Evolutionary conservation across 1,140 invertebrate genomes (phyloP), one percentile per base, ranked within the genome.

Genomic region (Cataglyphis hispanica): DNA sequence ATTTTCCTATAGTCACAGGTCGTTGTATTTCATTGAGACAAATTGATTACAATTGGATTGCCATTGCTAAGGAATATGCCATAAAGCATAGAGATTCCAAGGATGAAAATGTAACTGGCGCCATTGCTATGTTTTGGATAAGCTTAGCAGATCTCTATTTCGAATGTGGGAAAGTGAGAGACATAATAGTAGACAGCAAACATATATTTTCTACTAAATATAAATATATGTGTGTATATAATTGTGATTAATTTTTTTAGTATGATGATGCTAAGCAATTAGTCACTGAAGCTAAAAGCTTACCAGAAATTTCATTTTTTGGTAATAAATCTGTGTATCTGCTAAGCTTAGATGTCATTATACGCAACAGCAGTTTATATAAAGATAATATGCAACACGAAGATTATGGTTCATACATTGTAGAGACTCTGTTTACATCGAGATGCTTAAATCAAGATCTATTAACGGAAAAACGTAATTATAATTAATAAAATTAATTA

Each of bases 91-190:
- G 91, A 70, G 75, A 90, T 37, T 92, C 91, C 0, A 50, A 75
- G 3, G 90, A 93, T 19, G n/a, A 40, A 22, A 46, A 87, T 61
- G 90, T 87, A 61, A 83, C 78, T 6, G 75, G 74, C 13, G 60
- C 84, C 1, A 87, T 94, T 22, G 88, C 87, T 40, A 63, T 91
- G 37, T 94, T 93, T 86, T 93, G 89, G 87, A 87, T 93, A 56
- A 93, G 91, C 84, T 90, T 95, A 40, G 90, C 94, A 53, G 92
- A 95, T 43, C 92, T 92, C 78, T 94, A 94, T 67, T 94, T 94
- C 19, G 91, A 93, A 87, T 91, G 87, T 64, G 89, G 89, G 27
- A 92, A 91, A 89, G 94, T 50, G 19, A 50, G 70, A 78, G 31
- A 31, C 31, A 31, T 46, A 58, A 81, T 76, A 63, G 5, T 37